Base-by-base conservation (phyloP, 2,888 invertebrate genomes). In the Clivina fossor region DNA sequence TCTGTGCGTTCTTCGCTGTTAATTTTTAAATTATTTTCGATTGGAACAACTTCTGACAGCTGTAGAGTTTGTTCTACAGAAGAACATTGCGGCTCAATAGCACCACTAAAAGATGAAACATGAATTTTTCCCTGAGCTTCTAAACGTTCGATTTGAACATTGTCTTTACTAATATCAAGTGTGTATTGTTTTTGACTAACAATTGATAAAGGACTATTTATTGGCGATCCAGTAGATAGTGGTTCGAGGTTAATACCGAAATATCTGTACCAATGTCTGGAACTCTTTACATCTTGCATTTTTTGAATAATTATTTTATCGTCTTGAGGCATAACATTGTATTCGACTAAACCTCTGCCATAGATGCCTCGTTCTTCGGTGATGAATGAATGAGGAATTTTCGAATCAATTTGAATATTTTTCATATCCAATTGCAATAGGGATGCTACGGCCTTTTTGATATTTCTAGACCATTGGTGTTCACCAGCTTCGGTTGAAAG, bases 371-470 rank as follows among this genome's bases (percentile, higher is more conserved):
- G 71, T 70, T 76, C 73, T 11, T 63, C 58, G 3, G 64, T 61
- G 3, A 64, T 33, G 61, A 71, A 74, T 33, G 65, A 65, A 11
- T 67, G 68, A 2, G 67, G 60, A 40, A 60, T 62, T 4, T 62
- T 60, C 1, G 62, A 50, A 2, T 60, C 57, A 2, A 66, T 55
- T 4, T 66, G 51, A 2, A 72, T 47, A 4, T 65, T 61, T 9
- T 57, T 41, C 40, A 68, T 56, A 35, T 76, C 72, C 41, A 76
- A 32, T 58, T 76, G 74, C 28, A 77, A 58, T 61, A 73, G 66
- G n/a, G 71, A 68, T 1, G 69, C 73, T 15, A 76, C 67, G 2
- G 72, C 72, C 49, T 71, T 68, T 58, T 76, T 76, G 40, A 76
- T 69, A 56, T 77, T 76, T 28, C 64, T 63, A 1, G 73, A 68